Percentiles rank a stretch among this genome's conserved stretches.
Evolutionary conservation across 1,140 invertebrate species (phyloP).

Genomic region (Drosophila seguyi): DNA sequence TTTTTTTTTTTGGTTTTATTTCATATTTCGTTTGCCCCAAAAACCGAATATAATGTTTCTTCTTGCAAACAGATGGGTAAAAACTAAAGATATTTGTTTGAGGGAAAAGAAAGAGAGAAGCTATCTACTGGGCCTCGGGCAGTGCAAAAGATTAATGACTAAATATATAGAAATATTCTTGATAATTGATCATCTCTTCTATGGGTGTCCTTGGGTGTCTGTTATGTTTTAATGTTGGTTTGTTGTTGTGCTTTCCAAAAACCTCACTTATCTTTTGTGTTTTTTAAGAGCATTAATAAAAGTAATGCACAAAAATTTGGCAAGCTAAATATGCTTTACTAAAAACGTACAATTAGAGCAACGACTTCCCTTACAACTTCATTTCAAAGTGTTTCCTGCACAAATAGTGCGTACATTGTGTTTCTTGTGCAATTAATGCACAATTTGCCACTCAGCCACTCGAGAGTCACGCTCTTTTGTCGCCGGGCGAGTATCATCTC

Average conservation of each 20-base stretch:
- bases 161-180: conserved; percentile 9
- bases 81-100: neutral
- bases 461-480: conserved; percentile 38
- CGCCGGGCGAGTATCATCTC: conserved; percentile 32
- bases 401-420: conserved; percentile 10
- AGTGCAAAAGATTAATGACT: conserved; percentile 37
- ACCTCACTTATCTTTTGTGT: neutral
- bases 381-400: neutral
- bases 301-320: neutral
- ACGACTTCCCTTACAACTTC: neutral
- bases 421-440: conserved; percentile 45
- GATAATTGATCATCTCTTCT: conserved; percentile 4
- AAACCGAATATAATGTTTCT: conserved; percentile 21
- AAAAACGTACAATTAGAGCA: neutral
- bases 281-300: neutral
- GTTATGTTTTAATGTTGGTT: neutral
- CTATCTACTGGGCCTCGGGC: conserved; percentile 14
- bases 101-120: neutral
- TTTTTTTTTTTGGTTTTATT: conserved; percentile 6
- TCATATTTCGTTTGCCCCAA: conserved; percentile 20
- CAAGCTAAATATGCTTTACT: neutral
- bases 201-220: neutral
- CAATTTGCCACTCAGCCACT: conserved; percentile 46
- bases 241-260: neutral
- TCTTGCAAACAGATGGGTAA: neutral